Evolutionary conservation across 2,888 invertebrate species (phyloP), one percentile per base, ranked within the genome.

Genomic region (Thereva nobilitata): DNA sequence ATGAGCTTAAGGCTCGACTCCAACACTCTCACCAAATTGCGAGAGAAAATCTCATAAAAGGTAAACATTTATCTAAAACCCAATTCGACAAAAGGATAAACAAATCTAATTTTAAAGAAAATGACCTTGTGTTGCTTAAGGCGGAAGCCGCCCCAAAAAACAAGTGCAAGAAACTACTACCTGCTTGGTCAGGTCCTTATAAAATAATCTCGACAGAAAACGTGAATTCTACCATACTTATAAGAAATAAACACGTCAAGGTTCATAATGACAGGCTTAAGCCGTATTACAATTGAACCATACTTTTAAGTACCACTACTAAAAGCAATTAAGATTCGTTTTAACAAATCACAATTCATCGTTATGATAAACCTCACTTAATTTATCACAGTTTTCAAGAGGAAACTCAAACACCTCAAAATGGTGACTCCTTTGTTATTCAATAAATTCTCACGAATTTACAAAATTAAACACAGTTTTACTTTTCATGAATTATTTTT

Each of bases 141-240:
- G 50, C 23, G 0, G 50, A 50, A 50, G 6, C 6, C 4, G 6
- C 50, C 6, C 9, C 23, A 3, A 50, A 50, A 23, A 35, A 12
- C 12, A 23, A 23, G 10, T 50, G 50, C 23, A 50, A 50, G 5
- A 50, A 50, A 23, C 9, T 50, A 23, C 5, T 50, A 9, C 4
- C 50, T 8, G 7, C 34, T 23, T 50, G 50, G 23, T 8, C 35
- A 23, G 50, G 50, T 34, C 50, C 50, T 12, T 50, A 50, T 50
- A 23, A 23, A 50, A 23, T 50, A 7, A 50, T 50, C 9, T 12
- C 50, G 35, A 12, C 1, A 3, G 50, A 50, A 50, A 35, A 35
- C 5, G 50, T 50, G 23, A 50, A 50, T 9, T 23, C 50, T 5
- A 23, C 50, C 3, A 50, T 50, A 8, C 34, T 50, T 2, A 8